These are phyloP conservation scores for Puma concolor DNA, from an alignment of 2,113 vertebrate genomes.

Conservation along the genomic window DNA sequence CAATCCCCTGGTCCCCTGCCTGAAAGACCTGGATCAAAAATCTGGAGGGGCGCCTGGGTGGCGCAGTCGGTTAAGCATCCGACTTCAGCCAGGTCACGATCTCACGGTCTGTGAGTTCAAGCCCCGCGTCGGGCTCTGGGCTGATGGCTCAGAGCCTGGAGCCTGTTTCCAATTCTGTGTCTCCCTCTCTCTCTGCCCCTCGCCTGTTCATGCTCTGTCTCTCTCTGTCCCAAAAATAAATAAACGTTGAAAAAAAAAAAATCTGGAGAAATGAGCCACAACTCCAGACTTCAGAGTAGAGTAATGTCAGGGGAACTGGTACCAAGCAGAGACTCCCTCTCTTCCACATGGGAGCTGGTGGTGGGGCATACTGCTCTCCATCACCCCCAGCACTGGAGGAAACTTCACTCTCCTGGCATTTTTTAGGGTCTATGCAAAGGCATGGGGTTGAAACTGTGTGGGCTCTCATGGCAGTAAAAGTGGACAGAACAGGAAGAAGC, in stretches of 20 bases:
- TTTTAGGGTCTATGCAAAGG: not conserved
- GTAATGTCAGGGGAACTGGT: not conserved
- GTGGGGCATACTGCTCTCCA: not conserved
- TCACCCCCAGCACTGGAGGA: not conserved
- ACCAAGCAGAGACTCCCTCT: not conserved
- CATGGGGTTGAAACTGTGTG: not conserved
- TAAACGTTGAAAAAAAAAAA: too few relatives aligned
- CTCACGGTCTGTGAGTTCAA: too few relatives aligned
- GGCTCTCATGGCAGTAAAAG: not conserved
- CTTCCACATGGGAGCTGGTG: too few relatives aligned
- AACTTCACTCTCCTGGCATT: not conserved
- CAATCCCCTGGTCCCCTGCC: not conserved
- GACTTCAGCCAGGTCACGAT: too few relatives aligned
- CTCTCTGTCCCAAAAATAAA: too few relatives aligned
- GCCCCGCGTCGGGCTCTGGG: too few relatives aligned
- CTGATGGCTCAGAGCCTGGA: too few relatives aligned
- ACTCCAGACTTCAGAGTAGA: not conserved
- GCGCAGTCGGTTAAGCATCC: too few relatives aligned
- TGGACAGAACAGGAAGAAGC: not conserved
- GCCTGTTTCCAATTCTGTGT: too few relatives aligned
- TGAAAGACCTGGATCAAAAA: not conserved
- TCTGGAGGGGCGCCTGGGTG: too few relatives aligned
- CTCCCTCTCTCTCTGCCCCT: too few relatives aligned
- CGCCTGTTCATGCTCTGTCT: too few relatives aligned
- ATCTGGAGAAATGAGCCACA: not conserved